These are phyloP conservation scores for Apostichopus californicus DNA, from an alignment of 35 echinoderm and acorn worm species.

Conservation along the genomic window DNA sequence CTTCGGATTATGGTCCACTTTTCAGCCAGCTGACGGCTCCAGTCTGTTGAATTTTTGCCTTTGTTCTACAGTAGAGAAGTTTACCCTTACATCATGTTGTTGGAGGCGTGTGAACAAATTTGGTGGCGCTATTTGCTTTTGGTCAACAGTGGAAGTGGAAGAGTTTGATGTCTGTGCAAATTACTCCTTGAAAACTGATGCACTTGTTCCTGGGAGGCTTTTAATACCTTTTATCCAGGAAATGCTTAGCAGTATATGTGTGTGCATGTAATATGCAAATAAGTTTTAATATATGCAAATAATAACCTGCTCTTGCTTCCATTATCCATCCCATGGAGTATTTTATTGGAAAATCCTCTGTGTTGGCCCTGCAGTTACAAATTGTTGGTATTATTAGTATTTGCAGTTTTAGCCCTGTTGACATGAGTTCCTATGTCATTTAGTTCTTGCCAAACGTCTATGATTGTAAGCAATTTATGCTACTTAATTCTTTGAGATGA, in stretches of 20 bases:
- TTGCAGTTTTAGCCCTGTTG: too few species aligned
- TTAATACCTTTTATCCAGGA: too few species aligned
- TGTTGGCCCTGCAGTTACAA: too few species aligned
- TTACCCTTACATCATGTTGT: neutral
- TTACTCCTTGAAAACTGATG: neutral
- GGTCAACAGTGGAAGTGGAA: neutral
- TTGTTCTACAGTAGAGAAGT: neutral
- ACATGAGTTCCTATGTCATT: too few species aligned
- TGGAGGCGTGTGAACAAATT: neutral
- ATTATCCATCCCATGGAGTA: neutral
- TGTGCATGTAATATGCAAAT: constrained; percentile 14
- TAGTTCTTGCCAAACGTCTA: too few species aligned
- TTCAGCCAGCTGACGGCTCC: neutral
- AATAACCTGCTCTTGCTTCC: neutral
- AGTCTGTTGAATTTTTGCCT: neutral
- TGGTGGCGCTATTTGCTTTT: neutral
- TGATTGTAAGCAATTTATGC: too few species aligned
- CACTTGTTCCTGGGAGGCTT: neutral
- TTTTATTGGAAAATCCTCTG: too few species aligned
- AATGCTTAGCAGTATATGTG: neutral
- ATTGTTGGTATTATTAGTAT: too few species aligned
- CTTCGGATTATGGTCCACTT: neutral
- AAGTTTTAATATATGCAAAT: neutral
- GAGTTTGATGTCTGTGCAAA: neutral
- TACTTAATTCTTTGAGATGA: too few species aligned